Percentiles rank a stretch among this genome's conserved stretches.
Conservation (phyloP, 2,797 vertebrate species). For the Neosilurus hyrtlii region DNA sequence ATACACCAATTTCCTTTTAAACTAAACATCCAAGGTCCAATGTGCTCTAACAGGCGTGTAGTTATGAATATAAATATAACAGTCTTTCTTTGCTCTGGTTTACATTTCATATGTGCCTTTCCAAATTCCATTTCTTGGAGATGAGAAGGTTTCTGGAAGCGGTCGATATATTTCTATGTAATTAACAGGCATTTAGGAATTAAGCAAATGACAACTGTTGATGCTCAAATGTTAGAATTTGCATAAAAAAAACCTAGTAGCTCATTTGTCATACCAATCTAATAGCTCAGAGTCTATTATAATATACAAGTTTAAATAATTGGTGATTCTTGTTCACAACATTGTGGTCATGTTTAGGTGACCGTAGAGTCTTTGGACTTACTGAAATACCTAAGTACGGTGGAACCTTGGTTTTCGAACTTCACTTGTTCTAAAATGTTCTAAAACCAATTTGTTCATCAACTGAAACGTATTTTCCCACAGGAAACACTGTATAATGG, state of each 20-base stretch:
- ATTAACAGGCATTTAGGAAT: conserved; percentile 13
- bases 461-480: accelerated
- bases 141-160: not conserved
- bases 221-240: conserved; percentile 25
- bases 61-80: not conserved
- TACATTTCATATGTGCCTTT: not conserved
- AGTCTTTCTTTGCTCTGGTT: not conserved
- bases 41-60: not conserved
- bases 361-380: not conserved
- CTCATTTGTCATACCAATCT: not conserved
- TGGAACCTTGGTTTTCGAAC: too few relatives aligned
- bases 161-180: not conserved
- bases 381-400: too few relatives aligned
- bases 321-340: conserved; percentile 17
- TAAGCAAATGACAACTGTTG: not conserved
- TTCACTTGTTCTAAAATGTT: too few relatives aligned
- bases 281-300: not conserved
- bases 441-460: too few relatives aligned
- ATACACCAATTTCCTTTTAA: not conserved
- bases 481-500: too few relatives aligned
- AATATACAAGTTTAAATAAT: conserved; percentile 8
- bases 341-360: not conserved
- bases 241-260: conserved; percentile 19
- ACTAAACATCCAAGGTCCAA: not conserved
- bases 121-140: not conserved